Base-by-base conservation (phyloP, 1,140 invertebrate species). In the Heliconius congener region DNA sequence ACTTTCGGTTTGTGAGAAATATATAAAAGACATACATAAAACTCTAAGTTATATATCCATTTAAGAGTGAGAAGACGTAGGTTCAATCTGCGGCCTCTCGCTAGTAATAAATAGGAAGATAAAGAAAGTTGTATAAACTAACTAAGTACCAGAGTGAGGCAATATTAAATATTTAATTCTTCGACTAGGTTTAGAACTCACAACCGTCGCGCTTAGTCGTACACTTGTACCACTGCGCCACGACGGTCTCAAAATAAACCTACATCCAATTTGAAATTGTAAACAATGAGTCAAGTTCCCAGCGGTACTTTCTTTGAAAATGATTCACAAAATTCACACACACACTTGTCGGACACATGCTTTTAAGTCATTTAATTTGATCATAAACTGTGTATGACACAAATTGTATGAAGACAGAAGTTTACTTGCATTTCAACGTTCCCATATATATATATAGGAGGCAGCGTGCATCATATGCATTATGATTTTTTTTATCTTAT, bases 221-320 rank as follows among this genome's bases (percentile, higher is more conserved):
- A 46, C 42, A 3, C 42, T 46, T 23, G 8, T 66, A 5, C n/a
- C 52, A 8, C 5, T 55, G 52, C 8, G 0, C 5, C 13, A 46
- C 0, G 2, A 46, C 11, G 42, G 2, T 13, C 42, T 46, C 42
- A 46, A 46, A 46, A 46, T 46, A 4, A 46, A 46, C 42, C 6
- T 37, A 37, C 6, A 8, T 46, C 19, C 55, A 57, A 23, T 9
- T 1, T 57, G 55, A 30, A 30, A 30, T 30, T 27, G 71, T 71
- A 71, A 71, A 71, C 71, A 71, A 34, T 71, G 71, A 71, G 71
- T 71, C 71, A 71, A 39, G 37, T 39, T 39, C 71, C 71, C 71
- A 71, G 71, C 34, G 50, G 52, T 66, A 71, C 75, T 76, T 76
- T 76, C 75, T 71, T 66, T 76, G 75, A 71, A 76, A 76, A 76